Percentiles rank a stretch among this genome's conserved stretches.
Conservation (phyloP, 2,888 invertebrate genomes). For the Phortica magna region DNA sequence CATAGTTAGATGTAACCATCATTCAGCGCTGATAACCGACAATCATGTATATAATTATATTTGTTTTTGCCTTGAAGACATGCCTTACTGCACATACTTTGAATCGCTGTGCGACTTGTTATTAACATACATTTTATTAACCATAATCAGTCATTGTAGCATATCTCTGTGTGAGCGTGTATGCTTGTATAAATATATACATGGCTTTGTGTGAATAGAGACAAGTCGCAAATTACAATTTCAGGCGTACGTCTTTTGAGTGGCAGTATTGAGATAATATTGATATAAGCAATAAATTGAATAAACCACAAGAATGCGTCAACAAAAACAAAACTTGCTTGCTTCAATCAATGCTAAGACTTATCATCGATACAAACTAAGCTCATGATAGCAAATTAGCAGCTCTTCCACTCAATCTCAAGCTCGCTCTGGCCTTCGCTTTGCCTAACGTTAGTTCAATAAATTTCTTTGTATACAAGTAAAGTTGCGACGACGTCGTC, state of each 20-base stretch:
- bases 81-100: no score
- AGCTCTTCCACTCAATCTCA: no score
- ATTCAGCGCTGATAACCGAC: background rate
- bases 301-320: background rate
- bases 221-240: background rate
- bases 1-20: no score
- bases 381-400: background rate
- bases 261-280: background rate
- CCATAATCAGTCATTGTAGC: background rate
- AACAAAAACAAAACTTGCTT: background rate
- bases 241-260: background rate
- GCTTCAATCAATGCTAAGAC: background rate
- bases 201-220: background rate
- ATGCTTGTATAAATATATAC: background rate
- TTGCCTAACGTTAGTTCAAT: background rate
- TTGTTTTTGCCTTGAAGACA: no score
- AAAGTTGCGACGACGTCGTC: background rate
- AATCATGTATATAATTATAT: no score
- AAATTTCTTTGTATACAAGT: background rate
- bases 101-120: background rate
- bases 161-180: background rate
- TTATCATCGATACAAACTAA: background rate
- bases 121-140: constrained; percentile 36
- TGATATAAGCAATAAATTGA: background rate
- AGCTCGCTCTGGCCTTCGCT: no score